Conservation (phyloP, 2,888 invertebrate species). For the Tupiocoris notatus region DNA sequence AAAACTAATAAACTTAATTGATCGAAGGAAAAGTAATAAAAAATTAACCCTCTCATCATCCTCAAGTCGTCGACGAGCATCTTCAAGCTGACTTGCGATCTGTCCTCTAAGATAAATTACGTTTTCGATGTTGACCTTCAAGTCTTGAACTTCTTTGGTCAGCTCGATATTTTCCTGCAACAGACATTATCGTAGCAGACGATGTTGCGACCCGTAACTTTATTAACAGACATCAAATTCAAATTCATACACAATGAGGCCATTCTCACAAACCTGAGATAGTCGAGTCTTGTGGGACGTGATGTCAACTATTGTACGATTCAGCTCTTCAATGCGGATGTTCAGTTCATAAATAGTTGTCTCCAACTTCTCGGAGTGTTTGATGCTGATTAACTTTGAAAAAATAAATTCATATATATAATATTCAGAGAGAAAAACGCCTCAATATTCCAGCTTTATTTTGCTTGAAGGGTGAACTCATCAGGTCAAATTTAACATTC, state of each 20-base stretch:
- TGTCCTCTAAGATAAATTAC: constrained; percentile 87
- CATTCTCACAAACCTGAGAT: constrained; percentile 70
- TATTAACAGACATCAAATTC: too few relatives aligned
- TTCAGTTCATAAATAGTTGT: constrained; percentile 87
- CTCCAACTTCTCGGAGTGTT: constrained; percentile 88
- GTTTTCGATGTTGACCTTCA: constrained; percentile 94
- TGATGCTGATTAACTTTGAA: constrained; percentile 63
- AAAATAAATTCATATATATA: too few relatives aligned
- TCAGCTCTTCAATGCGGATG: constrained; percentile 94
- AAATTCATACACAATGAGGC: too few relatives aligned
- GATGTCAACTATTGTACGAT: constrained; percentile 96
- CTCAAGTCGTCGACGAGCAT: constrained; percentile 90
- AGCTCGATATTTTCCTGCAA: constrained; percentile 80
- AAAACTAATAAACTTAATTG: too few relatives aligned
- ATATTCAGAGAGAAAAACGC: too few relatives aligned
- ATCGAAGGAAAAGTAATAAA: background rate
- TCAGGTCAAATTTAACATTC: too few relatives aligned
- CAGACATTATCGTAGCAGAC: too few relatives aligned
- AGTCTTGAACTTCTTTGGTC: constrained; percentile 93
- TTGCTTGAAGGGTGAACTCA: too few relatives aligned
- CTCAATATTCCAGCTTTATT: too few relatives aligned
- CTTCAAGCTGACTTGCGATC: constrained; percentile 86
- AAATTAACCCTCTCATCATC: constrained; percentile 79
- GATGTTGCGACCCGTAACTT: too few relatives aligned
- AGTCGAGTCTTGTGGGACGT: constrained; percentile 94